These are phyloP conservation scores for Diabrotica virgifera DNA, from an alignment of 1,140 invertebrate genomes.

Conservation along the genomic window DNA sequence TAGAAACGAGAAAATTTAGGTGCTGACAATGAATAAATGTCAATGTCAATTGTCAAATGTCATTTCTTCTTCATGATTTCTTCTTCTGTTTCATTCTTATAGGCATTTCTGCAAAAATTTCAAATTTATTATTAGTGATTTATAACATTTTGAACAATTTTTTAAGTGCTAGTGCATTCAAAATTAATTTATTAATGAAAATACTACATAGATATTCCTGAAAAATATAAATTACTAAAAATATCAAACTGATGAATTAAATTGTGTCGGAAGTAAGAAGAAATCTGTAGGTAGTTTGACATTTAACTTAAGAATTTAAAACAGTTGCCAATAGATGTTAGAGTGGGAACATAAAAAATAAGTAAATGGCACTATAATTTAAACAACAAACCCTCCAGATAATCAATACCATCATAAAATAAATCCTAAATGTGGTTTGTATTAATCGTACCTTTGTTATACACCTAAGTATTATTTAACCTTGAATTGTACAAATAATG, in stretches of 20 bases:
- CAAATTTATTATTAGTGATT: too few species aligned
- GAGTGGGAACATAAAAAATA: slow-evolving; percentile 19
- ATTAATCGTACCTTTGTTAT: slow-evolving; percentile 4
- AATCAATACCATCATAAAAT: slow-evolving; percentile 28
- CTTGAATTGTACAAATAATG: slow-evolving; percentile 26
- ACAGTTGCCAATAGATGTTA: slow-evolving; percentile 25
- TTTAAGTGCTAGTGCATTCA: too few species aligned
- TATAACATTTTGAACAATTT: too few species aligned
- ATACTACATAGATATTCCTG: too few species aligned
- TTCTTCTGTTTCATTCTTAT: too few species aligned
- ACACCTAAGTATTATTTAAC: slow-evolving; percentile 24
- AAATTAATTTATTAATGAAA: too few species aligned
- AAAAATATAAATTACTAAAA: too few species aligned
- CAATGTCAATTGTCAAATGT: too few species aligned
- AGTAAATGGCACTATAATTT: slow-evolving; percentile 31
- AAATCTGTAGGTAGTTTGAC: not conserved
- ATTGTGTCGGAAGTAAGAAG: not conserved
- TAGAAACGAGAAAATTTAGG: not conserved
- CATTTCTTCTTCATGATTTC: not conserved
- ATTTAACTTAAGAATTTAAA: slow-evolving; percentile 3
- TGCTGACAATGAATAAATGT: not conserved
- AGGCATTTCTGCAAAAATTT: too few species aligned
- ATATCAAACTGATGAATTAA: too few species aligned
- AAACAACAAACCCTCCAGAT: slow-evolving; percentile 28
- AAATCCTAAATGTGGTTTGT: slow-evolving; percentile 10